phyloP scores from a whole-genome alignment of 2,888 invertebrate species.

The Hecatera dysodea region DNA sequence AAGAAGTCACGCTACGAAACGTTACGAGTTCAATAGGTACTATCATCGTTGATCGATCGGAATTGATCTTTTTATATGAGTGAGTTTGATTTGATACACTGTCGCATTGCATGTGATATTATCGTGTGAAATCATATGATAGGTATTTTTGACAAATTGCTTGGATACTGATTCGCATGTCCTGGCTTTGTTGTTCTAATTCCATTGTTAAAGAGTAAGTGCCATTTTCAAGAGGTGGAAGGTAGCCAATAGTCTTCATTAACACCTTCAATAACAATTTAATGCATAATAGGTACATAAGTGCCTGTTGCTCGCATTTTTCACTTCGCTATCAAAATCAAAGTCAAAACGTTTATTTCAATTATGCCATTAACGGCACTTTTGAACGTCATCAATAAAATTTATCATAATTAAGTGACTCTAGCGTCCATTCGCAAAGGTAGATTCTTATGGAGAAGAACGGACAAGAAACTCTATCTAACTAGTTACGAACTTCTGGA shows the following conservation, averaged over 20 bases:
- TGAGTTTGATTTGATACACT: conserved; percentile 36
- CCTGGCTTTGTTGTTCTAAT: not conserved
- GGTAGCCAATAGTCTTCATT: too few relatives aligned
- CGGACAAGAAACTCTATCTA: too few relatives aligned
- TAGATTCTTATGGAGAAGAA: too few relatives aligned
- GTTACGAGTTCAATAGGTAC: not conserved
- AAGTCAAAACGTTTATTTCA: too few relatives aligned
- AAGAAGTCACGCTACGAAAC: conserved; percentile 16
- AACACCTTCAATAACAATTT: too few relatives aligned
- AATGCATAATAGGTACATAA: not conserved
- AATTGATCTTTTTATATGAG: conserved; percentile 50
- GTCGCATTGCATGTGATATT: conserved; percentile 30
- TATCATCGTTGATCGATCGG: conserved; percentile 45
- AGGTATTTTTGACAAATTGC: not conserved
- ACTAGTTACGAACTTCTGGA: too few relatives aligned
- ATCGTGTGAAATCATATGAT: conserved; percentile 17
- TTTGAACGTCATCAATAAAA: too few relatives aligned
- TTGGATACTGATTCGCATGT: conserved; percentile 5
- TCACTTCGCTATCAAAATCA: too few relatives aligned
- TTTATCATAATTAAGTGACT: too few relatives aligned
- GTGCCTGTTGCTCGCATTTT: not conserved
- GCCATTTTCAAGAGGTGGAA: too few relatives aligned
- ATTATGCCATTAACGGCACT: too few relatives aligned
- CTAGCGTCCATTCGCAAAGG: too few relatives aligned
- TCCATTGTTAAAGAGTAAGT: not conserved